These are phyloP conservation scores for Agrochola lota DNA, from an alignment of 2,888 invertebrate species.

Conservation along the genomic window DNA sequence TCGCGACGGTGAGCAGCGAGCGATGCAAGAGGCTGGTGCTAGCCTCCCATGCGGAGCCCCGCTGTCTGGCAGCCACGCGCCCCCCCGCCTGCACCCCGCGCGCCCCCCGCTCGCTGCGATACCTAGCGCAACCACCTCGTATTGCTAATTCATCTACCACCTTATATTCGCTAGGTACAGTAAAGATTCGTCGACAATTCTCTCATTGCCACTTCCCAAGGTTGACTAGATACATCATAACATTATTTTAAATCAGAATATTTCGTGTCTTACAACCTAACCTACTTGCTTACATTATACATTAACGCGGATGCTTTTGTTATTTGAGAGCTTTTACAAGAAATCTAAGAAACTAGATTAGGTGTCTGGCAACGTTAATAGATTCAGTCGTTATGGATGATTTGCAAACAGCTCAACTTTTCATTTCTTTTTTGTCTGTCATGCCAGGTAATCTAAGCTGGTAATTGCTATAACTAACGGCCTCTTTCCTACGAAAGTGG, in stretches of 20 bases:
- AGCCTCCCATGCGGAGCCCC: slow-evolving; percentile 90
- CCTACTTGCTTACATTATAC: slow-evolving; percentile 56
- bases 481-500: slow-evolving; percentile 16
- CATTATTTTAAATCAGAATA: slow-evolving; percentile 67
- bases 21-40: slow-evolving; percentile 89
- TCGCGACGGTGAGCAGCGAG: slow-evolving; percentile 85
- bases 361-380: slow-evolving; percentile 29
- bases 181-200: slow-evolving; percentile 75
- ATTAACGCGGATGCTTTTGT: slow-evolving; percentile 48
- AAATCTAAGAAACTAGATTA: slow-evolving; percentile 45
- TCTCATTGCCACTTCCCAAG: slow-evolving; percentile 76
- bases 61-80: slow-evolving; percentile 88
- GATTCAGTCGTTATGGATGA: slow-evolving; percentile 41
- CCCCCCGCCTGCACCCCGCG: slow-evolving; percentile 68
- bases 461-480: slow-evolving; percentile 44
- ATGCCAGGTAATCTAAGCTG: slow-evolving; percentile 46
- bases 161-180: slow-evolving; percentile 72
- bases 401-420: slow-evolving; percentile 46
- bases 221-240: slow-evolving; percentile 74
- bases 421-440: slow-evolving; percentile 38
- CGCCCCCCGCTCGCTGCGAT: slow-evolving; percentile 69
- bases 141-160: slow-evolving; percentile 83
- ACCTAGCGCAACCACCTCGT: slow-evolving; percentile 85
- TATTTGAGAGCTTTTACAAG: slow-evolving; percentile 56
- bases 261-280: slow-evolving; percentile 57